A percentile compares a stretch with the other conserved stretches of the same genome.
Evolutionary conservation across 2,113 vertebrate species (phyloP).

Genomic region (Sminthopsis crassicaudata): DNA sequence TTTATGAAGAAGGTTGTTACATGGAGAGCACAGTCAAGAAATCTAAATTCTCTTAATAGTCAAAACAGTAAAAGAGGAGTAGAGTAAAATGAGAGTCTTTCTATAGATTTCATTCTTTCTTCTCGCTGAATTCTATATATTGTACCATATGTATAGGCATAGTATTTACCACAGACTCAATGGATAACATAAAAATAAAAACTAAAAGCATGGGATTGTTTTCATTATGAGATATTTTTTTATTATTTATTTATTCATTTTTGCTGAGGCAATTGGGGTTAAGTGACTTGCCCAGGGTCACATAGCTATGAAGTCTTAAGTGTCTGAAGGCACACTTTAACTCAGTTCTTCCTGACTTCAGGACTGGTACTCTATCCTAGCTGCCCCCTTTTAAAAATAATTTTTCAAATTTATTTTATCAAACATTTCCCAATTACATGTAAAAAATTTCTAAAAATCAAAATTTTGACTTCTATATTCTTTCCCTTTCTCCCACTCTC

Average conservation of each 20-base stretch:
- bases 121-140: slow-evolving; percentile 55
- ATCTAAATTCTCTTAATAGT: slow-evolving; percentile 58
- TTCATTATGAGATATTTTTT: slow-evolving; percentile 50
- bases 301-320: no score
- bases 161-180: slow-evolving; percentile 44
- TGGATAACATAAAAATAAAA: slow-evolving; percentile 17
- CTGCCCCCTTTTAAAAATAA: no score
- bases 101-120: slow-evolving; percentile 55
- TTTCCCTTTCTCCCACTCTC: neutral
- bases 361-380: no score
- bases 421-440: no score
- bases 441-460: no score
- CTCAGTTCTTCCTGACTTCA: no score
- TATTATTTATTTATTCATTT: no score
- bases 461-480: neutral
- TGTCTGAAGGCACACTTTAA: no score
- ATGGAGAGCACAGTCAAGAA: slow-evolving; percentile 48
- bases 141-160: slow-evolving; percentile 48
- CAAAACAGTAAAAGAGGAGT: slow-evolving; percentile 47
- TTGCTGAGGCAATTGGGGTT: no score
- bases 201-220: slow-evolving; percentile 59
- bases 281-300: no score
- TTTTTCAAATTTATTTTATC: no score
- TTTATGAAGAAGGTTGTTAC: neutral
- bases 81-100: neutral